phyloP scores from a whole-genome alignment of 2,888 invertebrate genomes.

The Eledona agricola region DNA sequence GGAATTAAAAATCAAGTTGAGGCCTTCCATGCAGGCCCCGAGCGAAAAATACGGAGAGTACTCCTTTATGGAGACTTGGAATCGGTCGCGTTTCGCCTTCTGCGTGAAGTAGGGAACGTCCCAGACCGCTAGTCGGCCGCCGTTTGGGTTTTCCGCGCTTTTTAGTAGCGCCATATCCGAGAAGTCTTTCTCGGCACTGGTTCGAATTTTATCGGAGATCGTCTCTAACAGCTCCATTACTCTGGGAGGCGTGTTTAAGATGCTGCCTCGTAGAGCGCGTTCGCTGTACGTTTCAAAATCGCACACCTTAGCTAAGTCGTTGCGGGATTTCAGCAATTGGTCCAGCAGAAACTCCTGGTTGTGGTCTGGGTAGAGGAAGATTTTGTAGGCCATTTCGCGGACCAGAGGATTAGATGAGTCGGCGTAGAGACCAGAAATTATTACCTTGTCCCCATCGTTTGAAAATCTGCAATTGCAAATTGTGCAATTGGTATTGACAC shows the following conservation, averaged over 20 bases:
- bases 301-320: constrained; percentile 84
- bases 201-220: constrained; percentile 74
- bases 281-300: constrained; percentile 92
- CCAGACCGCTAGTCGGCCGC: constrained; percentile 72
- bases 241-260: constrained; percentile 82
- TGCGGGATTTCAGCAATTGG: constrained; percentile 76
- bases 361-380: constrained; percentile 82
- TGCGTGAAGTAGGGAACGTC: constrained; percentile 88
- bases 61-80: constrained; percentile 76
- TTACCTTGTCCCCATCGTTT: constrained; percentile 74
- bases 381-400: constrained; percentile 87
- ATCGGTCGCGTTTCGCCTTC: constrained; percentile 75
- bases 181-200: constrained; percentile 79
- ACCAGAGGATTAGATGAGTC: constrained; percentile 81
- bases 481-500: too few species aligned
- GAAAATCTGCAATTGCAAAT: constrained; percentile 63
- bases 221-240: constrained; percentile 83
- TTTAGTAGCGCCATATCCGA: constrained; percentile 80
- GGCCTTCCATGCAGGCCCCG: constrained; percentile 96
- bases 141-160: constrained; percentile 53
- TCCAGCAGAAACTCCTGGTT: constrained; percentile 79
- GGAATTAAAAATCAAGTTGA: constrained; percentile 85
- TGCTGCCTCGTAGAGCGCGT: constrained; percentile 87
- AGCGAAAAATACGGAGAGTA: constrained; percentile 89
- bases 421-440: constrained; percentile 83